A percentile compares a stretch with the other conserved stretches of the same genome.
Conservation (phyloP, 1,140 invertebrate genomes). For the Coboldia fuscipes region DNA sequence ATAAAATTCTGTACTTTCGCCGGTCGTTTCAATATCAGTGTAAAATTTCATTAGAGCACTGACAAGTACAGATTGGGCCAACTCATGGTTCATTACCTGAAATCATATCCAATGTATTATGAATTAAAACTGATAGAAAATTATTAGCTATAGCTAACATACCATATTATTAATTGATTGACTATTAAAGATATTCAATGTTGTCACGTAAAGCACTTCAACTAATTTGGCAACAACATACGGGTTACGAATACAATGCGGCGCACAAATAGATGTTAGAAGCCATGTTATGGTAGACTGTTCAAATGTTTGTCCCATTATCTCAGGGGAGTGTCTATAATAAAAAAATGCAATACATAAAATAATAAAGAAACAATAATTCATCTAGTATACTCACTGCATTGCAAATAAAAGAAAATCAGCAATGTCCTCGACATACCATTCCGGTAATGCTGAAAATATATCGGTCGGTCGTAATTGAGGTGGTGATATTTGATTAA, state of each 20-base stretch:
- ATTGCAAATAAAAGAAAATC: slow-evolving; percentile 83
- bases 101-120: too few relatives aligned
- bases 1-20: slow-evolving; percentile 93
- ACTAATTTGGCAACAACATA: slow-evolving; percentile 89
- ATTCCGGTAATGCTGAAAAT: slow-evolving; percentile 83
- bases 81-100: slow-evolving; percentile 64
- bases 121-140: too few relatives aligned
- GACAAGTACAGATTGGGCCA: slow-evolving; percentile 62
- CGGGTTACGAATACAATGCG: slow-evolving; percentile 82
- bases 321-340: slow-evolving; percentile 51
- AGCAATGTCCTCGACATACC: slow-evolving; percentile 87
- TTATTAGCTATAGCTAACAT: too few relatives aligned
- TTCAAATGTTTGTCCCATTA: slow-evolving; percentile 56
- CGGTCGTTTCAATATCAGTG: slow-evolving; percentile 93
- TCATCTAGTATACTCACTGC: slow-evolving; percentile 46
- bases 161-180: too few relatives aligned
- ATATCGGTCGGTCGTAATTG: slow-evolving; percentile 40
- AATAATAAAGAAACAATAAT: slow-evolving; percentile 1
- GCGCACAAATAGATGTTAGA: slow-evolving; percentile 70
- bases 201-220: slow-evolving; percentile 85
- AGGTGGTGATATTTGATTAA: slow-evolving; percentile 23
- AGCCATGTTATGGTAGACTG: slow-evolving; percentile 73
- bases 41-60: slow-evolving; percentile 94
- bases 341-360: slow-evolving; percentile 7
- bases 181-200: too few relatives aligned